Conservation (phyloP, 2,797 vertebrate species). For the Denticeps clupeoides region DNA sequence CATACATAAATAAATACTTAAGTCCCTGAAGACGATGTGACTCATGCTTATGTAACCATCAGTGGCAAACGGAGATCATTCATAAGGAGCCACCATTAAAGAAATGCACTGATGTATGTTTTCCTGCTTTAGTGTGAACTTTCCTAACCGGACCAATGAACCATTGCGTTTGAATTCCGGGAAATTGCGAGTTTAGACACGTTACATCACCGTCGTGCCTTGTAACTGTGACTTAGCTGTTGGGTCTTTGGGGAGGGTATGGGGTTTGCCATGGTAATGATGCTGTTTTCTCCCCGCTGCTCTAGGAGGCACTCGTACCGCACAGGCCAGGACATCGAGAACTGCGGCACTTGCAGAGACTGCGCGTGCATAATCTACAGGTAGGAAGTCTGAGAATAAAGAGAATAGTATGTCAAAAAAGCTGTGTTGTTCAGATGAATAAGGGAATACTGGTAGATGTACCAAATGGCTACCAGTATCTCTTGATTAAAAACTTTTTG, state of each 20-base stretch:
- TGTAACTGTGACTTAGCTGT: no score
- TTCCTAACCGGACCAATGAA: no score
- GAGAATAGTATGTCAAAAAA: no score
- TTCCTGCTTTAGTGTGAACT: no score
- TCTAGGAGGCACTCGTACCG: slow-evolving; percentile 72
- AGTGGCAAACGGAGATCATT: slow-evolving; percentile 36
- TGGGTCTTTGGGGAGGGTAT: neutral
- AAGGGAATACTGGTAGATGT: no score
- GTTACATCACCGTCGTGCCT: slow-evolving; percentile 31
- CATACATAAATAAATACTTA: slow-evolving; percentile 36
- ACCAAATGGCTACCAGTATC: no score
- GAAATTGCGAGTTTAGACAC: no score
- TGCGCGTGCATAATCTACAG: slow-evolving; percentile 86
- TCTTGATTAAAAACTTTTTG: no score
- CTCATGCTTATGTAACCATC: slow-evolving; percentile 48
- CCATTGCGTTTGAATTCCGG: no score
- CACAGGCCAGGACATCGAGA: slow-evolving; percentile 77
- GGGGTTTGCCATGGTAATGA: slow-evolving; percentile 19
- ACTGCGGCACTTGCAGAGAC: slow-evolving; percentile 80
- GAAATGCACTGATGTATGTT: neutral
- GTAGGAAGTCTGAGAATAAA: slow-evolving; percentile 42
- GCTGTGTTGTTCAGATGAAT: no score
- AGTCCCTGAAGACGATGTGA: slow-evolving; percentile 46
- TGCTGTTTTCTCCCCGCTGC: slow-evolving; percentile 45
- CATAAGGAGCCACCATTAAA: slow-evolving; percentile 38